These are phyloP conservation scores for Microctonus aethiopoides DNA, from an alignment of 2,888 invertebrate genomes.

Conservation along the genomic window DNA sequence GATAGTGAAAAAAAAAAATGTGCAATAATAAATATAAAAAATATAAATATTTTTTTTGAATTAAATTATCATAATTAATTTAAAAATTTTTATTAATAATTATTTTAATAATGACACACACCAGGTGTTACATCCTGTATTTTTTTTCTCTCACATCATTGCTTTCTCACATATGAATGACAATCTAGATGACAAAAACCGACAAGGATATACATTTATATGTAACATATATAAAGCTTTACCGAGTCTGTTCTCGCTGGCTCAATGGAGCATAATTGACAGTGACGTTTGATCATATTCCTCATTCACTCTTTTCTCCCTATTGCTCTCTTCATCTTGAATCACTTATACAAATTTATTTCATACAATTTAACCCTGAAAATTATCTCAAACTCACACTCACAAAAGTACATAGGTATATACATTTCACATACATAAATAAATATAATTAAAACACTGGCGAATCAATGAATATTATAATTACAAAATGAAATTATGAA, in stretches of 20 bases:
- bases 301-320: background rate
- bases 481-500: background rate
- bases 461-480: background rate
- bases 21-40: background rate
- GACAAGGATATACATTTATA: background rate
- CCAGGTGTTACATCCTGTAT: background rate
- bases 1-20: background rate
- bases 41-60: background rate
- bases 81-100: background rate
- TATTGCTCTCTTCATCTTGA: background rate
- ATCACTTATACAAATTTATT: background rate
- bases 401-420: too few species aligned
- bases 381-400: background rate
- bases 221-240: background rate
- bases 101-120: background rate
- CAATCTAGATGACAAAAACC: background rate
- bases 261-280: slow-evolving; percentile 12
- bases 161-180: background rate
- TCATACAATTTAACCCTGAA: slow-evolving; percentile 6
- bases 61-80: background rate
- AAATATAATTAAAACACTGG: background rate
- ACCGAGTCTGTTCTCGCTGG: background rate
- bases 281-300: background rate
- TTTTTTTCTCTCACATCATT: too few species aligned
- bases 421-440: background rate